Percentiles rank a stretch among this genome's conserved stretches.
Evolutionary conservation across 2,888 invertebrate genomes (phyloP).

Genomic region (Bombyx huttoni): DNA sequence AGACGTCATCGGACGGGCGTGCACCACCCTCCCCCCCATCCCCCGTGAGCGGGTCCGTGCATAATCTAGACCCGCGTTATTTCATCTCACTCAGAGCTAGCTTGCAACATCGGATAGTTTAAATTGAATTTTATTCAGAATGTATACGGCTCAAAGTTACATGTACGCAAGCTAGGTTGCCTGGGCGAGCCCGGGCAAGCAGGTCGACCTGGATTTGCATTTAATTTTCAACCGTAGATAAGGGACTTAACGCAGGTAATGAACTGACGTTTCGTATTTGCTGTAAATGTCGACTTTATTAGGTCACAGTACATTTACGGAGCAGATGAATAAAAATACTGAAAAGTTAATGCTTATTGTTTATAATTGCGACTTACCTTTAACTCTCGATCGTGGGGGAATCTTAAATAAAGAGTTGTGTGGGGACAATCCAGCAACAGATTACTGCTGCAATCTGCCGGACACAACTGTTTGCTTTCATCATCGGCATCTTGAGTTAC

Average conservation of each 20-base stretch:
- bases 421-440: slow-evolving; percentile 79
- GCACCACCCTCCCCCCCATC: neutral
- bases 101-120: neutral
- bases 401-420: slow-evolving; percentile 78
- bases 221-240: neutral
- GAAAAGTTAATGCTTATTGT: neutral
- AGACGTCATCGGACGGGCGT: neutral
- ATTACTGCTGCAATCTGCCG: slow-evolving; percentile 74
- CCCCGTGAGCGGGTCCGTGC: neutral
- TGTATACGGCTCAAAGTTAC: neutral
- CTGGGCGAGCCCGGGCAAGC: neutral
- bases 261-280: neutral
- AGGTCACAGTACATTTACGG: neutral
- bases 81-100: neutral
- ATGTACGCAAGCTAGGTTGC: neutral
- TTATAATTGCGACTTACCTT: slow-evolving; percentile 45
- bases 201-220: neutral
- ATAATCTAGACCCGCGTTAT: neutral
- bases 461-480: slow-evolving; percentile 52
- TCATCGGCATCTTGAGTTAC: slow-evolving; percentile 78
- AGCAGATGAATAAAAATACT: too few species aligned
- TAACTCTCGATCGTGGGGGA: slow-evolving; percentile 79
- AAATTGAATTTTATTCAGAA: neutral
- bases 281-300: neutral
- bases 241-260: neutral